A percentile compares a stretch with the other conserved stretches of the same genome.
These are phyloP conservation scores for Hirudo medicinalis DNA, from an alignment of 1,140 invertebrate genomes.

Conservation along the genomic window DNA sequence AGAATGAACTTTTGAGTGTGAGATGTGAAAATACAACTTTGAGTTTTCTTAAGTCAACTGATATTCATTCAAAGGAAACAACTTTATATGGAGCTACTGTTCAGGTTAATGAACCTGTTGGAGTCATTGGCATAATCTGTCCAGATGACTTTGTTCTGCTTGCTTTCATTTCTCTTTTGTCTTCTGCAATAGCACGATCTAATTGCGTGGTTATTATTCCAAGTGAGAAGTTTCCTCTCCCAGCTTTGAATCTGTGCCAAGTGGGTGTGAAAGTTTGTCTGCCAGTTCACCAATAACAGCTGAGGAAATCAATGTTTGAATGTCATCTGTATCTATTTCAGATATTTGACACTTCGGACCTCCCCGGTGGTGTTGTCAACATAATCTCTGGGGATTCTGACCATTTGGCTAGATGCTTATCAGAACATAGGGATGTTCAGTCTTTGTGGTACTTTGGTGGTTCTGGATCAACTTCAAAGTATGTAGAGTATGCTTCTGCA, in stretches of 20 bases:
- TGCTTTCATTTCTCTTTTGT: slow-evolving; percentile 42
- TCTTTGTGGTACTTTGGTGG: slow-evolving; percentile 21
- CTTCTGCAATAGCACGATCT: slow-evolving; percentile 41
- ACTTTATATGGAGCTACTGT: slow-evolving; percentile 42
- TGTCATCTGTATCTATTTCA: slow-evolving; percentile 25
- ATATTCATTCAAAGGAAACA: slow-evolving; percentile 37
- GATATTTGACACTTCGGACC: slow-evolving; percentile 45
- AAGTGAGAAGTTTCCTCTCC: slow-evolving; percentile 40
- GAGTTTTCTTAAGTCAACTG: not conserved
- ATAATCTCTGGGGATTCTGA: slow-evolving; percentile 44
- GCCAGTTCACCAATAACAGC: too few species aligned
- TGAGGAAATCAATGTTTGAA: too few species aligned
- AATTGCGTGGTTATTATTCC: slow-evolving; percentile 44
- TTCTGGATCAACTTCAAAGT: slow-evolving; percentile 37
- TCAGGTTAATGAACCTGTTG: slow-evolving; percentile 41
- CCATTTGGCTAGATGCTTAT: slow-evolving; percentile 39
- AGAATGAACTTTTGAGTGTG: not conserved
- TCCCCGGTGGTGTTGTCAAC: slow-evolving; percentile 45
- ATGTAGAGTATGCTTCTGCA: slow-evolving; percentile 39
- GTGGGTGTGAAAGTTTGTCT: slow-evolving; percentile 26
- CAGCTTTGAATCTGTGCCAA: slow-evolving; percentile 44
- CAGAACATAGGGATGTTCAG: slow-evolving; percentile 35
- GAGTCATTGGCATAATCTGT: slow-evolving; percentile 45
- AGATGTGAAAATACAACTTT: not conserved
- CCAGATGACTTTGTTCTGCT: slow-evolving; percentile 42